These are phyloP conservation scores for Dorcus parallelipipedus DNA, from an alignment of 2,888 invertebrate species.

Conservation along the genomic window DNA sequence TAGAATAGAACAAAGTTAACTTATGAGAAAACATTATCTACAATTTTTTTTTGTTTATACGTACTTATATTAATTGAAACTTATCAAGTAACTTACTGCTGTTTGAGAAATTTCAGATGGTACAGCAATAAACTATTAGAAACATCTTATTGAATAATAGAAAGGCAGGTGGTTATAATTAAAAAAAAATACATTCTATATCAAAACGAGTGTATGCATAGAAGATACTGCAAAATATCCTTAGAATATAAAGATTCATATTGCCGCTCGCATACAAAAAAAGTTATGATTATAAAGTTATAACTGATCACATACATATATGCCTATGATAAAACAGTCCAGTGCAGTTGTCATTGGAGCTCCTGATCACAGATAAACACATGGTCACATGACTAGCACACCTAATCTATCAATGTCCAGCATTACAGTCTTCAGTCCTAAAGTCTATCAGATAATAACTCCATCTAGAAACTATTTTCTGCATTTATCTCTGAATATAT, in stretches of 20 bases:
- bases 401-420: slow-evolving; percentile 44
- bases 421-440: slow-evolving; percentile 44
- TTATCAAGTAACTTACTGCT: too few relatives aligned
- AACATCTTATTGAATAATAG: too few relatives aligned
- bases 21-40: too few relatives aligned
- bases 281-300: slow-evolving; percentile 8
- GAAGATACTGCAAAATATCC: slow-evolving; percentile 10
- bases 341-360: slow-evolving; percentile 45
- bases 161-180: too few relatives aligned
- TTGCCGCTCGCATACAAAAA: slow-evolving; percentile 15
- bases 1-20: background rate
- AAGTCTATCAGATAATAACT: slow-evolving; percentile 33
- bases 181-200: too few relatives aligned
- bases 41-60: too few relatives aligned
- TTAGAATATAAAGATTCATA: slow-evolving; percentile 17
- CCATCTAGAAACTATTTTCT: slow-evolving; percentile 14
- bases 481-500: slow-evolving; percentile 11
- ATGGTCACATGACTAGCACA: slow-evolving; percentile 50
- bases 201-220: background rate
- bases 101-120: too few relatives aligned
- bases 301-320: slow-evolving; percentile 43
- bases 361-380: slow-evolving; percentile 50
- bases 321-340: slow-evolving; percentile 42
- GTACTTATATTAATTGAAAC: too few relatives aligned
- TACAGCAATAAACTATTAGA: too few relatives aligned